phyloP scores from a whole-genome alignment of 2,797 vertebrate genomes.

The Gymnothorax reevesii region DNA sequence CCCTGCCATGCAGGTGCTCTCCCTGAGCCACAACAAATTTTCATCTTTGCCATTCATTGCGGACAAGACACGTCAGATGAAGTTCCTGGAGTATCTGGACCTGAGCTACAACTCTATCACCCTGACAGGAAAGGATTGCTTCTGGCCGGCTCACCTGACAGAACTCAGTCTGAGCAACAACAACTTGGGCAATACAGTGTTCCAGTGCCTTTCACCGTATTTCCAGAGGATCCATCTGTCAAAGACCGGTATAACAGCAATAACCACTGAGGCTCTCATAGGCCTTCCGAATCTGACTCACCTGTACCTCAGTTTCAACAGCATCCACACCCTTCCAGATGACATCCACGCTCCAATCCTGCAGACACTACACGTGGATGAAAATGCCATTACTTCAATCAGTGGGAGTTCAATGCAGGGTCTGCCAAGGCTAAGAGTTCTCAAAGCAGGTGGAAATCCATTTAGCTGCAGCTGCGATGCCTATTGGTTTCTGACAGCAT shows the following conservation, averaged over 20 bases:
- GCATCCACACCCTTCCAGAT: constrained; percentile 68
- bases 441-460: constrained; percentile 70
- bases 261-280: constrained; percentile 55
- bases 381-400: constrained; percentile 71
- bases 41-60: constrained; percentile 54
- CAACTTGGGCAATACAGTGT: constrained; percentile 67
- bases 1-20: constrained; percentile 55
- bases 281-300: constrained; percentile 66
- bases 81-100: constrained; percentile 70
- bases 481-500: constrained; percentile 55
- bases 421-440: constrained; percentile 60
- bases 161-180: constrained; percentile 76
- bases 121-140: constrained; percentile 41
- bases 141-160: constrained; percentile 68
- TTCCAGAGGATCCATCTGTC: constrained; percentile 70
- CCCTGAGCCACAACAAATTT: constrained; percentile 61
- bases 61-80: constrained; percentile 60
- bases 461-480: constrained; percentile 67
- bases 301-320: constrained; percentile 76
- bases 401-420: constrained; percentile 63
- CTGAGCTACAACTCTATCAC: constrained; percentile 76
- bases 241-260: constrained; percentile 70
- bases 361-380: constrained; percentile 67
- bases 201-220: constrained; percentile 71
- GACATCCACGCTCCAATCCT: constrained; percentile 58